These are phyloP conservation scores for Hydrochoerus hydrochaeris DNA, from an alignment of 2,113 vertebrate genomes.

Conservation along the genomic window DNA sequence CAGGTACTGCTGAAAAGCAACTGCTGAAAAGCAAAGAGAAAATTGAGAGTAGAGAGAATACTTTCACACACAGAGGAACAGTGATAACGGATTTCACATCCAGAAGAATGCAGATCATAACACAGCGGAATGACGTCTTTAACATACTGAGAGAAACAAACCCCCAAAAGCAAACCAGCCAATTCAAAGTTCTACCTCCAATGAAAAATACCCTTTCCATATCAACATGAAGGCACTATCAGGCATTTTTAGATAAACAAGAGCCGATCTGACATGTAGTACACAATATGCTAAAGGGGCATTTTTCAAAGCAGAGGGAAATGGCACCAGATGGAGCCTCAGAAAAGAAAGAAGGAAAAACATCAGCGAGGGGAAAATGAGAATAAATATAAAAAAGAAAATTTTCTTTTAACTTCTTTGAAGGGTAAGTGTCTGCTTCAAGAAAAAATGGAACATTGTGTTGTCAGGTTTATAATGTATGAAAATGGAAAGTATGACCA, in stretches of 20 bases:
- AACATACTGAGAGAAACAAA: background rate
- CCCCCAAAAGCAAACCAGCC: background rate
- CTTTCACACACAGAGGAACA: background rate
- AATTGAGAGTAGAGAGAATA: background rate
- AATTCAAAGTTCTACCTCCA: background rate
- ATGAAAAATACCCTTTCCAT: conserved; percentile 24
- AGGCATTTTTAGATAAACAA: background rate
- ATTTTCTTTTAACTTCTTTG: background rate
- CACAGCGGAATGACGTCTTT: background rate
- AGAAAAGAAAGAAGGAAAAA: background rate
- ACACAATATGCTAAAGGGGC: background rate
- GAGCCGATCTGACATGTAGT: background rate
- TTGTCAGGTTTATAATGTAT: background rate
- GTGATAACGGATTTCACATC: background rate
- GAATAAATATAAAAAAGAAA: background rate
- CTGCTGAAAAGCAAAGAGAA: background rate
- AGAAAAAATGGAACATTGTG: background rate
- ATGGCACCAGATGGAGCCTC: background rate
- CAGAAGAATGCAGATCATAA: background rate
- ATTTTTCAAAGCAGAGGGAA: background rate
- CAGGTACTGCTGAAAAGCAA: no score
- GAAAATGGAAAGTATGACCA: background rate
- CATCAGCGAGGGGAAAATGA: background rate
- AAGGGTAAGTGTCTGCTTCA: background rate
- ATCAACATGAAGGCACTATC: background rate